Conservation (phyloP, 2,888 invertebrate species). For the Drosophila melanocephala region DNA sequence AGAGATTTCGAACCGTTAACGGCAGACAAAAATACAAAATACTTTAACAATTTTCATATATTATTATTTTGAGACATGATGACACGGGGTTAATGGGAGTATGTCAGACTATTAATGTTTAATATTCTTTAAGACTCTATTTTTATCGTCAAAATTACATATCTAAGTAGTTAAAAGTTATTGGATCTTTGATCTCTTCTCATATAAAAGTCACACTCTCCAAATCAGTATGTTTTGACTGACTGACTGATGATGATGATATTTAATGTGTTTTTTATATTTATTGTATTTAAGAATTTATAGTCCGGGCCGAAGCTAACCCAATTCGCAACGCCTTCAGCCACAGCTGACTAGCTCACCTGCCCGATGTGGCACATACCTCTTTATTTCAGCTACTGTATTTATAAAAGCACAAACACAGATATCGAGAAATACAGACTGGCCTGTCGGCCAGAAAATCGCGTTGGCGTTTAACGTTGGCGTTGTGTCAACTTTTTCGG, state of each 20-base stretch:
- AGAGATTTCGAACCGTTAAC: neutral
- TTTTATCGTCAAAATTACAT: neutral
- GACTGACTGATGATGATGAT: slow-evolving; percentile 38
- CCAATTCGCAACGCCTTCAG: slow-evolving; percentile 51
- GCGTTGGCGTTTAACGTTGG: slow-evolving; percentile 40
- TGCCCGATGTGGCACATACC: slow-evolving; percentile 55
- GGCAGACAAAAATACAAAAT: neutral
- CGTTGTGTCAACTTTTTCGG: slow-evolving; percentile 71
- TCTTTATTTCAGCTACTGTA: slow-evolving; percentile 66
- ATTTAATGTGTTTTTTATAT: slow-evolving; percentile 27
- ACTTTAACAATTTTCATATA: neutral
- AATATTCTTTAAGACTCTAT: neutral
- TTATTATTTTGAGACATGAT: neutral
- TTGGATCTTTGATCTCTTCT: slow-evolving; percentile 7
- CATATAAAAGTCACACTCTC: neutral
- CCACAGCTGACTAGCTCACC: slow-evolving; percentile 59
- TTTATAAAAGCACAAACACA: slow-evolving; percentile 78
- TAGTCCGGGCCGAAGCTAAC: slow-evolving; percentile 54
- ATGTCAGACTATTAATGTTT: neutral
- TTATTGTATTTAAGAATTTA: slow-evolving; percentile 46
- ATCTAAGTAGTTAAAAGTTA: neutral
- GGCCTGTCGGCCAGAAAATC: slow-evolving; percentile 46
- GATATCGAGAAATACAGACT: slow-evolving; percentile 39
- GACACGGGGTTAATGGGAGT: neutral
- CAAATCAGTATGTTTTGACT: neutral